Base-by-base conservation (phyloP, 2,113 vertebrate species). In the Mesoclemmys tuberculata region DNA sequence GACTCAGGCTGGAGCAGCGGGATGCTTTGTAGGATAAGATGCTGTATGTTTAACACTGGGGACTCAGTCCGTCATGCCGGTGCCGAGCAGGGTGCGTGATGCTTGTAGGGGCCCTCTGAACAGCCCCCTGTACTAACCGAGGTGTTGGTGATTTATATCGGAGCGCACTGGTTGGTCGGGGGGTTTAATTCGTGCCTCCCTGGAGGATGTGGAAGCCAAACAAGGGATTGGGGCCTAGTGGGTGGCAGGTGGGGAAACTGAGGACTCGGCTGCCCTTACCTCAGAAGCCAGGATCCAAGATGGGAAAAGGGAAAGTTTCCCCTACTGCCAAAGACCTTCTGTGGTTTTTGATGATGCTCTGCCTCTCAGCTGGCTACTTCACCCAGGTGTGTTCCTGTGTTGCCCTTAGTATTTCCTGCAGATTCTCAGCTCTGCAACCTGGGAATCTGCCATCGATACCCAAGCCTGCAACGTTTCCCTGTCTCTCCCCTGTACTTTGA, bases 371-470 rank as follows among this genome's bases (percentile, higher is more conserved):
- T 31, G 49, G 2, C 46, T 82, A 87, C 68, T 86, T 85, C 54
- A 44, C 19, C 58, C 49, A 44, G 93, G 49, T 85, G 84, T 10
- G 29, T 88, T 87, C 85, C 92, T n/a, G 0, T 86, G 44, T 51
- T 24, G 56, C 92, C 91, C 94, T 91, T 87, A 81, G 75, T 27
- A 0, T 94, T 94, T 86, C 91, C 86, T 94, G 93, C 92, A 96
- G 88, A 85, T 96, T 93, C 85, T 97, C 92, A 92, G 85, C 88
- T 54, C 87, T 38, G n/a, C 38, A 41, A 19, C 68, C 68, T 41
- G 68, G 68, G 68, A 21, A 24, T 41, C 68, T 74, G 22, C 38
- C 21, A 24, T 74, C 38, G 3, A 24, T 12, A 24, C 10, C 9
- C 38, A 22, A 41, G 38, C 38, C 38, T 41, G 68, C 68, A 64